phyloP scores from a whole-genome alignment of 2,888 invertebrate species.

The Chironomus tentans region DNA sequence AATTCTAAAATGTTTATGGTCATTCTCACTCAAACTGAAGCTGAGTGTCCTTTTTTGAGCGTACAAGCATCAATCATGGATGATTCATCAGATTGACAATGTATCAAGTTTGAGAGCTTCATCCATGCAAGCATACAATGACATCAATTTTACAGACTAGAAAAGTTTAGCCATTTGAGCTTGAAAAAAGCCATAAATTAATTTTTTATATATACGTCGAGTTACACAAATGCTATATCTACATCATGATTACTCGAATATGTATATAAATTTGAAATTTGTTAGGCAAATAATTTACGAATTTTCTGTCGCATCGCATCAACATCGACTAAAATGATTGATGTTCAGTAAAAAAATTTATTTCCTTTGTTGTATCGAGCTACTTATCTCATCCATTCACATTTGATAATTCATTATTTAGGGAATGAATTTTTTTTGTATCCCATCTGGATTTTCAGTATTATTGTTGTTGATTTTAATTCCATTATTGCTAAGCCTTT shows the following conservation, averaged over 20 bases:
- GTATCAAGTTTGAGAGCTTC: background rate
- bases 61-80: slow-evolving; percentile 4
- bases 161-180: background rate
- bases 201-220: background rate
- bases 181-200: slow-evolving; percentile 9
- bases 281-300: slow-evolving; percentile 14
- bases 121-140: background rate
- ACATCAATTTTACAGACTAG: background rate
- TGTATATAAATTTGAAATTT: slow-evolving; percentile 12
- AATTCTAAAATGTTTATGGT: background rate
- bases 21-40: background rate
- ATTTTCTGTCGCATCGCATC: background rate
- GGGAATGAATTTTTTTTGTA: too few relatives aligned
- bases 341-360: background rate
- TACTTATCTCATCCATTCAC: too few relatives aligned
- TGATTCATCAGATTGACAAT: slow-evolving; percentile 20
- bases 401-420: too few relatives aligned
- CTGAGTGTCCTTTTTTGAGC: background rate
- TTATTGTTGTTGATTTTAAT: too few relatives aligned
- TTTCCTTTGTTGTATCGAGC: too few relatives aligned
- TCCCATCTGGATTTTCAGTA: too few relatives aligned
- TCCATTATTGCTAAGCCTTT: too few relatives aligned
- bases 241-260: background rate
- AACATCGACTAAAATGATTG: background rate
- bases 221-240: background rate